Evolutionary conservation across 2,113 vertebrate genomes (phyloP).

Genomic region (Hiodon tergisus): DNA sequence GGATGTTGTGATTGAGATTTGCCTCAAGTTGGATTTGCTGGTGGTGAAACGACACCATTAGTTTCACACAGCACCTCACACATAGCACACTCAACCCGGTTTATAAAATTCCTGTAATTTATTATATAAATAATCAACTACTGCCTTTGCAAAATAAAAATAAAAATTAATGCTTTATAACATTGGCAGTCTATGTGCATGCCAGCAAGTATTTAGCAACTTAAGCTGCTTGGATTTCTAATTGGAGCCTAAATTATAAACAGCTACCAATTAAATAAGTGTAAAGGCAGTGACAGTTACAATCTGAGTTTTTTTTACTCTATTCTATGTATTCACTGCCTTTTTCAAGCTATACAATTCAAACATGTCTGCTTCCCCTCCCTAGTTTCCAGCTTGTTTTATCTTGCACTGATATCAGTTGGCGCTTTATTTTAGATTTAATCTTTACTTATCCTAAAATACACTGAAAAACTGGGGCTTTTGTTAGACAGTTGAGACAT

Average conservation of each 20-base stretch:
- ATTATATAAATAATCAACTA: no score
- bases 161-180: no score
- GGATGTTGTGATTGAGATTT: slow-evolving; percentile 47
- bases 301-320: not conserved
- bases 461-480: slow-evolving; percentile 26
- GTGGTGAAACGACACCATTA: slow-evolving; percentile 6
- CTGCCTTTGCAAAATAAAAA: no score
- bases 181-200: no score
- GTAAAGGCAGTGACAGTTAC: not conserved
- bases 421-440: slow-evolving; percentile 24
- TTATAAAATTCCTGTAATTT: no score
- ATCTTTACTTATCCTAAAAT: slow-evolving; percentile 35
- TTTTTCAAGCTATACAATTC: slow-evolving; percentile 20
- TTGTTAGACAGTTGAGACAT: slow-evolving; percentile 12
- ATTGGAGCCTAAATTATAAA: no score
- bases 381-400: slow-evolving; percentile 25
- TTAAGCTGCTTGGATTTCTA: no score
- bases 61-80: not conserved
- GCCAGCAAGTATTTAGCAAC: no score
- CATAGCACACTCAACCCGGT: no score
- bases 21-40: slow-evolving; percentile 31
- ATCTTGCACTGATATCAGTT: slow-evolving; percentile 31
- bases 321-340: slow-evolving; percentile 19
- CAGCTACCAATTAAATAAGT: no score
- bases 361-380: slow-evolving; percentile 15